Base-by-base conservation (phyloP, 2,797 vertebrate species). In the Pipistrellus pipistrellus region DNA sequence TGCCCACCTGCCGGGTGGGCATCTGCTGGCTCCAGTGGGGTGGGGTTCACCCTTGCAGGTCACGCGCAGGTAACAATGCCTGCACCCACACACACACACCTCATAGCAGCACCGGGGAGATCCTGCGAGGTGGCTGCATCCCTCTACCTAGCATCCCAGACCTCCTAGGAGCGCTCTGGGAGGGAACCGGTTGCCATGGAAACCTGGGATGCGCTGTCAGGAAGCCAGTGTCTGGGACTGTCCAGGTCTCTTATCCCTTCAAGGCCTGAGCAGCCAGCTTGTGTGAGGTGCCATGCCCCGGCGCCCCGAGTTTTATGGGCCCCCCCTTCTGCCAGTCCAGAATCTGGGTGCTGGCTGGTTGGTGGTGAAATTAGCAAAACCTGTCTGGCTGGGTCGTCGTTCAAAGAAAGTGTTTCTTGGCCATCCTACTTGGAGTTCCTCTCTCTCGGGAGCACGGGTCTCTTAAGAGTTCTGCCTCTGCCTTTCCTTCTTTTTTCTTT, bases 331-430 rank as follows among this genome's bases (percentile, higher is more conserved):
- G 25, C 41, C 62, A 25, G 2, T 57, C 30, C 38, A 1, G 55
- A 8, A 27, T 14, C 38, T 66, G 20, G 18, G 20, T n/a, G 21
- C 3, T 11, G 51, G 21, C 3, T 8, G 51, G 17, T 80, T 80
- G 53, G 21, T 1, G 90, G 94, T 93, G 96, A 96, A 83, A 83
- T 96, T 94, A 55, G 94, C 46, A 48, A 48, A 14, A 48, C 66
- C 80, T 30, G 57, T 76, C 51, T 35, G 88, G 69, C 68, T 21
- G 10, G 2, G 20, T 59, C 15, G 2, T 21, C 15, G 18, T 71
- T 85, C 17, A 55, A 27, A 85, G 41, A 23, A 68, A 76, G 46
- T 14, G 75, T 64, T 44, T 69, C 44, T 35, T 15, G 51, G 30
- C 27, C 46, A 1, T n/a, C 46, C 2, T 32, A 2, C 38, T 69